Base-by-base conservation (phyloP, 1,140 invertebrate species). In the Scaptodrosophila lebanonensis region DNA sequence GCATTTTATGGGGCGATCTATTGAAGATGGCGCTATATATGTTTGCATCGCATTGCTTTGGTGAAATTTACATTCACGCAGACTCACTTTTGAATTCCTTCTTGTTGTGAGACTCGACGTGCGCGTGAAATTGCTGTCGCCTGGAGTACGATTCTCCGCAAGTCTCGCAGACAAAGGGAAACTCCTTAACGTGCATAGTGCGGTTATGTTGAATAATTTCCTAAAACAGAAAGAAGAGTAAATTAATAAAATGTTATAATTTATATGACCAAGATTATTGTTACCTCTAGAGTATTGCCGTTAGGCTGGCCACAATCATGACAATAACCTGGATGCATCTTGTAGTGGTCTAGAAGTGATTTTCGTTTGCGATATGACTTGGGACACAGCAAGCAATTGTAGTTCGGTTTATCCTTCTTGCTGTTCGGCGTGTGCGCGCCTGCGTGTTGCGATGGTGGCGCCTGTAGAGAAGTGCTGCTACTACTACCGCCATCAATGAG, bases 71-170 rank as follows among this genome's bases (percentile, higher is more conserved):
- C 82, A 82, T 82, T 82, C 68, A 57, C 56, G 36, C 30, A 56
- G 76, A 86, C 84, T 86, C 84, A 86, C 84, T 85, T 86, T 86
- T 86, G 64, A 83, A 73, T 66, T 85, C 83, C 68, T 87, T 85
- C 66, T 85, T 86, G 35, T 66, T 76, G 62, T 87, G 85, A 39
- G 84, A 84, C 52, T 86, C 83, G 32, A 87, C 82, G 44, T 87
- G 85, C 18, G 84, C 85, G 36, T 84, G 85, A 47, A 85, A 87
- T 63, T 87, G 85, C 58, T 87, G 85, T 3, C 76, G 66, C 3
- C 85, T 68, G 8, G 85, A 86, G 45, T 87, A 86, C 16, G 85
- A 86, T 57, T 87, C 85, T n/a, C 85, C 85, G 38, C 85, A 87
- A 3, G 72, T 85, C 15, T 87, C 85, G 42, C 85, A 87, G 4